phyloP scores from a whole-genome alignment of 2,888 invertebrate genomes.

The Sericinus montela region DNA sequence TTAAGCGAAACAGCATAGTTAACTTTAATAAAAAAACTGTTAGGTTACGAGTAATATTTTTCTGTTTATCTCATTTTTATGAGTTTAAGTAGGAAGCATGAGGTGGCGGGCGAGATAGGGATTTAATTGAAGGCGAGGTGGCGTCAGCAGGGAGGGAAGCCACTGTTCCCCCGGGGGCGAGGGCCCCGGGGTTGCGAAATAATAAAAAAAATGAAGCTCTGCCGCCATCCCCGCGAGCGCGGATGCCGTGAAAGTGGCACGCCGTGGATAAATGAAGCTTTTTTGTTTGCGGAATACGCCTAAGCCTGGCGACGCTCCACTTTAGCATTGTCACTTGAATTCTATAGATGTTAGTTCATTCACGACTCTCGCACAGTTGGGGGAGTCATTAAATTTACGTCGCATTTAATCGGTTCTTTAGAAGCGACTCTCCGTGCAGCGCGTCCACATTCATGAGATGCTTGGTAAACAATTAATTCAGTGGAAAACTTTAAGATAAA shows the following conservation, averaged over 20 bases:
- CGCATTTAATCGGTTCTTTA: conserved; percentile 35
- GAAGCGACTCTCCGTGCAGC: conserved; percentile 31
- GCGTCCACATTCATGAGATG: conserved; percentile 17
- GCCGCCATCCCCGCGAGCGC: conserved; percentile 68
- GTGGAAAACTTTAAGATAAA: neutral
- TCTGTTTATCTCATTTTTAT: conserved; percentile 71
- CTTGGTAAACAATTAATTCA: neutral
- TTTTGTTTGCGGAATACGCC: conserved; percentile 74
- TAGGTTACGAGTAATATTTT: conserved; percentile 64
- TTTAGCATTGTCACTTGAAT: conserved; percentile 70
- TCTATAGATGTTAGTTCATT: conserved; percentile 72
- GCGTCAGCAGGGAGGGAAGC: conserved; percentile 42
- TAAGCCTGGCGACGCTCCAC: conserved; percentile 68
- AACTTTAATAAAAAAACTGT: conserved; percentile 54
- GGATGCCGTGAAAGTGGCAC: conserved; percentile 78
- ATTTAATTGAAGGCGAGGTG: conserved; percentile 74
- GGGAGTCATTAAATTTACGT: conserved; percentile 59
- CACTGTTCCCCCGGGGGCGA: conserved; percentile 8
- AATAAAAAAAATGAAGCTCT: conserved; percentile 71
- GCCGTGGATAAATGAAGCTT: conserved; percentile 75
- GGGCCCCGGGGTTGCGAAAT: conserved; percentile 28
- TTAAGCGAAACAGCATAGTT: conserved; percentile 40
- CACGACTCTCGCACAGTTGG: conserved; percentile 38
- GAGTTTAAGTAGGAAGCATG: conserved; percentile 69
- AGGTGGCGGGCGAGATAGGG: conserved; percentile 69